Conservation (phyloP, 2,797 vertebrate species). For the Hydrolagus colliei region DNA sequence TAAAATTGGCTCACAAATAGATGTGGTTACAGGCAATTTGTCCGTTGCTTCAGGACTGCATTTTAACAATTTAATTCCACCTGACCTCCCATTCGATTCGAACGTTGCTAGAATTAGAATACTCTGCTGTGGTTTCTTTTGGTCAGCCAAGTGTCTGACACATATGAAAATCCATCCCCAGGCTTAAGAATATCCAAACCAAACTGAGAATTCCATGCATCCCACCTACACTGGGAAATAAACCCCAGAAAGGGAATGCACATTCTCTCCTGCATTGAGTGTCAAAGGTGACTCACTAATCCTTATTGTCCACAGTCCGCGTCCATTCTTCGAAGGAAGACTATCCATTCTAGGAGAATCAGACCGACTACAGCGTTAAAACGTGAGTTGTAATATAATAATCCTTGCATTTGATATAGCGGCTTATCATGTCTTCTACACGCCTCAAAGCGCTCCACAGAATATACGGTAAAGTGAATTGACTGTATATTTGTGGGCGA, state of each 20-base stretch:
- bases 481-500: no score
- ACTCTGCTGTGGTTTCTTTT: neutral
- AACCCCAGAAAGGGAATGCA: neutral
- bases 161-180: no score
- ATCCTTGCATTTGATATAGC: no score
- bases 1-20: neutral
- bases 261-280: no score
- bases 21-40: neutral
- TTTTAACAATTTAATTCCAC: neutral
- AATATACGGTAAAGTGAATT: no score
- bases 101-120: neutral
- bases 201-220: no score
- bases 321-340: conserved; percentile 58
- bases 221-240: no score
- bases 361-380: conserved; percentile 61
- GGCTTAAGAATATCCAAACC: no score
- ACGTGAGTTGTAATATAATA: conserved; percentile 53
- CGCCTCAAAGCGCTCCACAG: no score
- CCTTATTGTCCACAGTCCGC: conserved; percentile 48
- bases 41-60: neutral
- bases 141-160: no score
- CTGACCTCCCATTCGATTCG: neutral
- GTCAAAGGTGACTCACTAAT: conserved; percentile 13
- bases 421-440: no score
- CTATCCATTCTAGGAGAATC: conserved; percentile 57